Base-by-base conservation (phyloP, 1,140 invertebrate species). In the Atta colombica region DNA sequence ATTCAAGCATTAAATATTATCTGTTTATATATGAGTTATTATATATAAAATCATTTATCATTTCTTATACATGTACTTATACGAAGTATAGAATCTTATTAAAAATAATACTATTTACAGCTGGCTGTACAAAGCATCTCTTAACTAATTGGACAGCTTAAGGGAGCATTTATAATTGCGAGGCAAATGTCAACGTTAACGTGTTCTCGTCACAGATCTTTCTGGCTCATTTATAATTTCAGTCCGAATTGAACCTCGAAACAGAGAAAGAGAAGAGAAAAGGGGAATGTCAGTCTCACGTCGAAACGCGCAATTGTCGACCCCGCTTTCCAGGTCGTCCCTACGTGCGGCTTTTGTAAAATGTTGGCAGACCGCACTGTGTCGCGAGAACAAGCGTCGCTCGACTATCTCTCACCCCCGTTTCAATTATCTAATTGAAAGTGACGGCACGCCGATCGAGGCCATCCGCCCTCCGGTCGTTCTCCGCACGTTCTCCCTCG, bases 361-460 rank as follows among this genome's bases (percentile, higher is more conserved):
- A 93, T 93, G 90, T 88, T 91, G 49, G 58, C 87, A 61, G 75
- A 88, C 84, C 87, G 66, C 85, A 71, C 53, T 58, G 61, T 21
- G 60, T 89, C 85, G 86, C 89, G 87, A 81, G 90, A 86, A 90
- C 78, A 87, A 85, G 91, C 88, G 53, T 85, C 72, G 75, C 72
- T 25, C 72, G 21, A 21, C 69, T 69, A 69, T 69, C 66, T 69
- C 66, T 87, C 85, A 80, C 66, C 88, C 82, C 88, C 82, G 68
- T 94, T 94, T 92, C 92, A 93, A 94, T 94, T 94, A 94, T 91
- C 91, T 94, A 94, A 94, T 94, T 94, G 93, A 93, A 94, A 93
- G 88, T 85, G 69, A 87, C 74, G 86, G 61, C 51, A 71, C 58
- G 63, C 49, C 53, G 12, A 0, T 35, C 31, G 31, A 5, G 31